Base-by-base conservation (phyloP, 2,797 vertebrate species). In the Cynopterus sphinx region DNA sequence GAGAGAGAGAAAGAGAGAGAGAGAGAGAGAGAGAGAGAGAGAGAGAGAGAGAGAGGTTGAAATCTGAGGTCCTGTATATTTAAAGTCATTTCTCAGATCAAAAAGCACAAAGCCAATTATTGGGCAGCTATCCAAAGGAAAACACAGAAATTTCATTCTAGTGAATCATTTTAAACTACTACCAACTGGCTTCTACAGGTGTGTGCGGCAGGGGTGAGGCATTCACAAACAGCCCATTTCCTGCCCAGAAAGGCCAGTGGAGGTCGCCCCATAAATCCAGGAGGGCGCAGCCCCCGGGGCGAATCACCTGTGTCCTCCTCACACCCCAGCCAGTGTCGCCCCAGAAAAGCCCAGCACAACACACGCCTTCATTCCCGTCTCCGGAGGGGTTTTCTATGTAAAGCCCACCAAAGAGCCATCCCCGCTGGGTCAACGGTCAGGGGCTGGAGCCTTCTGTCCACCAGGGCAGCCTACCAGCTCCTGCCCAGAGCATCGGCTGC, bases 51-150 rank as follows among this genome's bases (percentile, higher is more conserved):
- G 9, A 19, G 11, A 49, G 55, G 24, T 6, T 46, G 17, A 73
- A 84, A 24, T 74, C 21, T 59, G 16, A 49, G 51, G 39, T 81
- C 53, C 33, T 70, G 8, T 15, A 16, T 61, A 78, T 55, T 92
- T 90, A 55, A 87, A 96, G 6, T 41, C 41, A 59, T 92, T 92
- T 88, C 55, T 90, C 24, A 51, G 95, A 79, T 83, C 49, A 77
- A 70, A 94, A 84, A 86, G 33, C 79, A 73, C 73, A 65, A 79
- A 86, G 75, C 61, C 84, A 71, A 68, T 84, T 75, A 65, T 85
- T 95, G 85, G 95, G 94, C 85, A 92, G 28, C 63, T 65, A 19
- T 90, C 75, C 94, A 95, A 95, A 93, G n/a, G 73, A 59, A 95
- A 95, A 82, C 73, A 91, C 59, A 87, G 79, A 95, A 85, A 82